Percentiles rank a stretch among this genome's conserved stretches.
phyloP scores from a whole-genome alignment of 2,113 vertebrate genomes.

The Corapipo altera region DNA sequence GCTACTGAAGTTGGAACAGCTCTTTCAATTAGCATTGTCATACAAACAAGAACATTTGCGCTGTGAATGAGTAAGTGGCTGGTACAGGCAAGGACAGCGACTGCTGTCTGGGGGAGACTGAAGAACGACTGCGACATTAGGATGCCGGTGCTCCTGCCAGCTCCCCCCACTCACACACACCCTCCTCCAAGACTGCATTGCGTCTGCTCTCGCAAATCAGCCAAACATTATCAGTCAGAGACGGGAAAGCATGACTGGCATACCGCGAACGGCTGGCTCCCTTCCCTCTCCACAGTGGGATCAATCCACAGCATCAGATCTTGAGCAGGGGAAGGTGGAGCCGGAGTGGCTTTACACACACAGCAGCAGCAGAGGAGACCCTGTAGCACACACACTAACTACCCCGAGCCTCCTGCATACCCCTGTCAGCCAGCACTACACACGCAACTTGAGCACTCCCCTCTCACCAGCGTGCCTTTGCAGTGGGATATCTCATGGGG shows the following conservation, averaged over 20 bases:
- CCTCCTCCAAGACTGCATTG: not conserved
- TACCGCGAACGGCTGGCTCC: not conserved
- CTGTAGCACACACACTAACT: accelerated
- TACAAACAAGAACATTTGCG: slow-evolving; percentile 18
- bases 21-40: slow-evolving; percentile 31
- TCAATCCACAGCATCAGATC: not conserved
- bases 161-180: not conserved
- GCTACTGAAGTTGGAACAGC: slow-evolving; percentile 10
- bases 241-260: not conserved
- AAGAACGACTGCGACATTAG: not conserved
- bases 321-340: not conserved
- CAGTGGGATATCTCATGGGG: accelerated
- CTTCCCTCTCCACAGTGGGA: not conserved
- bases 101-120: slow-evolving; percentile 30
- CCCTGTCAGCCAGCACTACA: not conserved
- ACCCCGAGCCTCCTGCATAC: accelerated
- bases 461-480: not conserved
- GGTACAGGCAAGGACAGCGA: not conserved
- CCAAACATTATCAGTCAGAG: not conserved
- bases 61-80: slow-evolving; percentile 34
- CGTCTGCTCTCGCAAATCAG: not conserved
- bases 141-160: not conserved
- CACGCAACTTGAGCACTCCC: not conserved
- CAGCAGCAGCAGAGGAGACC: not conserved
- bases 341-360: accelerated